These are phyloP conservation scores for Engraulis encrasicolus DNA, from an alignment of 2,113 vertebrate species.

Conservation along the genomic window DNA sequence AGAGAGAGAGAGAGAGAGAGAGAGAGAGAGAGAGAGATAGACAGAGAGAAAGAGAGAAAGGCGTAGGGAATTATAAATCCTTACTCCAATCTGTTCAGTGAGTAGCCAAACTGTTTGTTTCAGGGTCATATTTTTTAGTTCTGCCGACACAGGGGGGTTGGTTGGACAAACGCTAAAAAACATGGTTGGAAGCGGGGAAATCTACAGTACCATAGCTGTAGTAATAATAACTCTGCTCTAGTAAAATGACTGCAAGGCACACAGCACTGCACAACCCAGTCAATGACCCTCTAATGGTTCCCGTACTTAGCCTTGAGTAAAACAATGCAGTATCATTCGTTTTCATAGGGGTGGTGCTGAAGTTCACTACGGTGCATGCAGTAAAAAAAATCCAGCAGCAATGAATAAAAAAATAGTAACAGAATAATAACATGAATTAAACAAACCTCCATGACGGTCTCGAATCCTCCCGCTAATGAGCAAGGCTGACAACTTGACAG, in stretches of 20 bases:
- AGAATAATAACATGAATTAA: neutral
- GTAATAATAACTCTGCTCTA: neutral
- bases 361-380: neutral
- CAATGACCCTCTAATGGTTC: neutral
- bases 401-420: neutral
- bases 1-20: conserved; percentile 21
- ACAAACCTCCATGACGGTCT: neutral
- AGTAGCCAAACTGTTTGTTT: conserved; percentile 25
- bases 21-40: conserved; percentile 11
- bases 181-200: neutral
- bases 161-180: neutral
- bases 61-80: neutral
- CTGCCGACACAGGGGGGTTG: neutral
- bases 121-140: conserved; percentile 13
- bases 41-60: conserved; percentile 44
- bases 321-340: neutral
- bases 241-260: neutral
- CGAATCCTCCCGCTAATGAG: too few relatives aligned
- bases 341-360: neutral
- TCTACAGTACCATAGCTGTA: neutral
- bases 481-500: too few relatives aligned
- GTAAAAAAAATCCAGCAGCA: neutral
- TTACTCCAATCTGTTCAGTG: neutral
- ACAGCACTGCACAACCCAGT: neutral
- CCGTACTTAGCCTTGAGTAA: neutral